Base-by-base conservation (phyloP, 2,888 invertebrate species). In the Parnassius orleans region DNA sequence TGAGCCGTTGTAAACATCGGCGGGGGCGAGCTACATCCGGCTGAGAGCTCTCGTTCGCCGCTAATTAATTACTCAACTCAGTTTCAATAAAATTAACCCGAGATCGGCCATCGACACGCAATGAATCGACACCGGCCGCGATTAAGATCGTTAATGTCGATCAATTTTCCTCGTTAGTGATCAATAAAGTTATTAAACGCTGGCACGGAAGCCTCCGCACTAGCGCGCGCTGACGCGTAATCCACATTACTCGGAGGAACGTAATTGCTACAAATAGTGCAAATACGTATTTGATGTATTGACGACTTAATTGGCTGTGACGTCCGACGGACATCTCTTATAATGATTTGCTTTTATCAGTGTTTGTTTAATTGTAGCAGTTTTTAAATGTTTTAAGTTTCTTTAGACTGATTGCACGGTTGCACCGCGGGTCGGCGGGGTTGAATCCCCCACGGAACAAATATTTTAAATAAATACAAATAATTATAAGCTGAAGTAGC, bases 11-110 rank as follows among this genome's bases (percentile, higher is more conserved):
- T 86, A 85, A 85, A 86, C 84, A 83, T 72, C 74, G 74, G 72
- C 74, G 73, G 72, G 48, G 75, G 77, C 66, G 51, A 76, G 75
- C 78, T 79, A 81, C 84, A 85, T 84, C 83, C 81, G 79, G 72
- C 81, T 81, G 82, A 86, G 86, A 87, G 86, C 87, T 83, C 84
- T 83, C 84, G 81, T 87, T 88, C 84, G 80, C 85, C 85, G 83
- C 87, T 90, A 90, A 91, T 91, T 91, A 90, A 90, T 90, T 90
- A 90, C 86, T 81, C 82, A 83, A 89, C 87, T 90, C 85, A 80
- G 84, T 87, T 86, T 90, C 87, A 90, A 90, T 91, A 87, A 87
- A 89, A 88, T 90, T 88, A 88, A 86, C 85, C 87, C 81, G 81
- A 79, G 84, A 84, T 81, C 83, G 83, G 81, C 81, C 84, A 86